Evolutionary conservation across 2,888 invertebrate species (phyloP), one percentile per base, ranked within the genome.

Genomic region (Tupiocoris notatus): DNA sequence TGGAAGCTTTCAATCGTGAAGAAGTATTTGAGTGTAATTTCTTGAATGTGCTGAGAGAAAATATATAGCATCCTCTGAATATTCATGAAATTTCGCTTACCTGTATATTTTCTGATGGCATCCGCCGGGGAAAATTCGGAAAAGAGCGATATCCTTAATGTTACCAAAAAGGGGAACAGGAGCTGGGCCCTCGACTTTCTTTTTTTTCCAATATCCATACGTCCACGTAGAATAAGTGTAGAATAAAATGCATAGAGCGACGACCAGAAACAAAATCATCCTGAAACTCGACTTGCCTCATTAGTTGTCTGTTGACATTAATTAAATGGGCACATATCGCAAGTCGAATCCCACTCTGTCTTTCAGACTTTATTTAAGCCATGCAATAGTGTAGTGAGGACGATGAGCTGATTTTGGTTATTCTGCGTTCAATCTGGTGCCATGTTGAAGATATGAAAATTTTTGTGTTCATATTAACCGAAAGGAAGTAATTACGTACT

Each of bases 161-260:
- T 85, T 86, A 0, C 86, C 87, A 65, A 85, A 83, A 1, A 86
- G 71, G 0, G 84, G 83, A 1, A 80, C 62, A 0, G 86, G 86
- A 70, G 82, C 79, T 0, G 84, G 82, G 57, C 83, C 84, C 0
- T 81, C 80, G 0, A 86, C 82, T 1, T 83, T 83, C 54, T 82
- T 83, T 1, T 81, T 81, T 74, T 83, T 83, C 86, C 86, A 87
- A 79, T 84, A 85, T 61, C 83, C 81, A 77, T 83, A 85, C 12
- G 83, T 83, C 73, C 82, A 81, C 0, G 83, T 83, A 1, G 83
- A 80, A 77, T 83, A 85, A 39, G 81, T 81, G 77, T 84, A 84
- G 7, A 82, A 63, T 0, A 80, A 24, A 2, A 80, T 17, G 59
- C 78, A 56, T 0, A 82, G 62, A 58, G 80, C 78, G 18, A 25